phyloP scores from a whole-genome alignment of 2,888 invertebrate genomes.

The Blomia tropicalis region DNA sequence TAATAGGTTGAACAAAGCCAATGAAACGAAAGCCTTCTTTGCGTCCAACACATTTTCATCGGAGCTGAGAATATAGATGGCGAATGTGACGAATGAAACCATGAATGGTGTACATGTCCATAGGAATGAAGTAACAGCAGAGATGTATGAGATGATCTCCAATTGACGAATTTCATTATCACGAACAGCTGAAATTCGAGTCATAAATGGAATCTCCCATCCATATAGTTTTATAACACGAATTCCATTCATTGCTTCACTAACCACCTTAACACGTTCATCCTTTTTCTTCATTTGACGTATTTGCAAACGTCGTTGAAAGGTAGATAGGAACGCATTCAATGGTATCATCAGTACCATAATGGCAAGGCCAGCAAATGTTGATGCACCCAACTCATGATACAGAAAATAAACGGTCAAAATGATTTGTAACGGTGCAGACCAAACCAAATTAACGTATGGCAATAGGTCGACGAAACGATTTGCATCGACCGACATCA shows the following conservation, averaged over 20 bases:
- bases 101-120: constrained; percentile 40
- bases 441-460: constrained; percentile 72
- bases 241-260: constrained; percentile 77
- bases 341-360: constrained; percentile 83
- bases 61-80: constrained; percentile 68
- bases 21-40: constrained; percentile 65
- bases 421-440: constrained; percentile 63
- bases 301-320: constrained; percentile 55
- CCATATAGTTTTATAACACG: constrained; percentile 75
- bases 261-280: constrained; percentile 78
- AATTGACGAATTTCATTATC: constrained; percentile 74
- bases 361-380: constrained; percentile 73
- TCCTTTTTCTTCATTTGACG: constrained; percentile 82
- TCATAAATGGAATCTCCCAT: constrained; percentile 78
- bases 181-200: constrained; percentile 69
- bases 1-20: constrained; percentile 70
- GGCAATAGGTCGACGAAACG: constrained; percentile 66
- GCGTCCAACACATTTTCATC: constrained; percentile 42
- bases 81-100: constrained; percentile 60
- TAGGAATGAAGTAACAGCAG: constrained; percentile 50
- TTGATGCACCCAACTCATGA: constrained; percentile 39
- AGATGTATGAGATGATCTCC: constrained; percentile 69
- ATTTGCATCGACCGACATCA: constrained; percentile 82
- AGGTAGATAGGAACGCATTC: constrained; percentile 66
- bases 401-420: constrained; percentile 65